Evolutionary conservation across 2,888 invertebrate species (phyloP).

Genomic region (Cheilosia pagana): DNA sequence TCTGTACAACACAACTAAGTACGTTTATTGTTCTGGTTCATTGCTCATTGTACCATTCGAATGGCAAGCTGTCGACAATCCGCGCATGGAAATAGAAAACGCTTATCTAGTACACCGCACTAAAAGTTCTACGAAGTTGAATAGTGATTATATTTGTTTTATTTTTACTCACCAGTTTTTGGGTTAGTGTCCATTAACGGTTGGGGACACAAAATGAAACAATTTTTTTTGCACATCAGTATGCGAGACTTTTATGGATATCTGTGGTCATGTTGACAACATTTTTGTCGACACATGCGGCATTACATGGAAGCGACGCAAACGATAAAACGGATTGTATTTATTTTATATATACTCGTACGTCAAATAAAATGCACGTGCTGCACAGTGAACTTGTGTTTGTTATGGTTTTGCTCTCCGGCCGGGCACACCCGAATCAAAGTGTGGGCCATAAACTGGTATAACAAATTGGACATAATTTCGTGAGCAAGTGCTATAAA

Average conservation of each 20-base stretch:
- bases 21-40: conserved; percentile 29
- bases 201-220: conserved; percentile 6
- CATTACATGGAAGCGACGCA: background rate
- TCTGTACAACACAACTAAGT: background rate
- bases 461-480: conserved; percentile 15
- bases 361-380: conserved; percentile 36
- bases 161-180: background rate
- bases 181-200: conserved; percentile 39
- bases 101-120: conserved; percentile 10
- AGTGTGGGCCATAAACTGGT: conserved; percentile 21
- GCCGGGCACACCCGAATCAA: background rate
- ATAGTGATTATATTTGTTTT: background rate
- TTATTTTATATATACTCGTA: conserved; percentile 6
- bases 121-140: conserved; percentile 12
- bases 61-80: conserved; percentile 12
- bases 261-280: background rate
- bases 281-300: conserved; percentile 2
- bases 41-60: conserved; percentile 13
- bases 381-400: conserved; percentile 29
- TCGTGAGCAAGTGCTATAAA: background rate
- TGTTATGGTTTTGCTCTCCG: conserved; percentile 8
- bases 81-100: conserved; percentile 8
- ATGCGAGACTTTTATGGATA: conserved; percentile 13
- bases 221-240: background rate
- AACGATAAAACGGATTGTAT: conserved; percentile 26